phyloP scores from a whole-genome alignment of 2,888 invertebrate species.

The Parnassius orleans region DNA sequence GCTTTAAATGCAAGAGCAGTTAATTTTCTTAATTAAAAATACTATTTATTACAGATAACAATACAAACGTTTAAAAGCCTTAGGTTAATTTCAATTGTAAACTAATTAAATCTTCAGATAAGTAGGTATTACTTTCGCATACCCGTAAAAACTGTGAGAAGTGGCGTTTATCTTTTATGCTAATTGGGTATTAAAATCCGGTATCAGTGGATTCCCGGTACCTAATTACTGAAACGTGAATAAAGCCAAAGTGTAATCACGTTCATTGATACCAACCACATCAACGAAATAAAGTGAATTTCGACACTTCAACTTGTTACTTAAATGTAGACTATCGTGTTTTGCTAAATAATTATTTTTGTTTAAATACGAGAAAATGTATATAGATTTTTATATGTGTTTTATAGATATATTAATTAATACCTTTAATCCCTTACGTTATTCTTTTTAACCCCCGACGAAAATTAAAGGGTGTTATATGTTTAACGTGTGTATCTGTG shows the following conservation, averaged over 20 bases:
- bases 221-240: conserved; percentile 36
- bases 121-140: not conserved
- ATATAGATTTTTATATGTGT: too few relatives aligned
- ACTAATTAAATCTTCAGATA: not conserved
- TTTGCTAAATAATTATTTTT: not conserved
- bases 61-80: too few relatives aligned
- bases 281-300: not conserved
- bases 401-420: too few relatives aligned
- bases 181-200: conserved; percentile 46
- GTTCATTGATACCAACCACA: not conserved
- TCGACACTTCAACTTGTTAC: not conserved
- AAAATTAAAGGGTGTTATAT: too few relatives aligned
- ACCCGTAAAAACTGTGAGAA: conserved; percentile 6
- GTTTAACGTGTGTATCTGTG: too few relatives aligned
- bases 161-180: conserved; percentile 43
- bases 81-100: too few relatives aligned
- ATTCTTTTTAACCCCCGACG: too few relatives aligned
- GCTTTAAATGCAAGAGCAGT: too few relatives aligned
- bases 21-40: too few relatives aligned
- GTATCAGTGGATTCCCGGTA: conserved; percentile 39
- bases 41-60: too few relatives aligned
- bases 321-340: not conserved
- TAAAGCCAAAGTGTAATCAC: conserved; percentile 3
- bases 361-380: too few relatives aligned
- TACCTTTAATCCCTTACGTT: too few relatives aligned